These are phyloP conservation scores for Lagorchestes hirsutus DNA, from an alignment of 2,797 vertebrate species.

Conservation along the genomic window DNA sequence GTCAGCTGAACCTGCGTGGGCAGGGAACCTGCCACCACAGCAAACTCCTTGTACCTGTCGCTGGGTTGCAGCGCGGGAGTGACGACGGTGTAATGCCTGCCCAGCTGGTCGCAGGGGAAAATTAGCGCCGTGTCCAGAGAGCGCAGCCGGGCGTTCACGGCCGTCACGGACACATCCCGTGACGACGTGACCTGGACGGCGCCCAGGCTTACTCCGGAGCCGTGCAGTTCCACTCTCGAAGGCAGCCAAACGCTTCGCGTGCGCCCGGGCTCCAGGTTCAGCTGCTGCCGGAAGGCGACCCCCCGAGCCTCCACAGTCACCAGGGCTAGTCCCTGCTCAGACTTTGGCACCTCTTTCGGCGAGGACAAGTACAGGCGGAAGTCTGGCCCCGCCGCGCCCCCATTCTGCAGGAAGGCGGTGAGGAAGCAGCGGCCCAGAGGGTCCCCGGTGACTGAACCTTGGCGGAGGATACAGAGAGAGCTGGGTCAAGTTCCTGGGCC, in stretches of 20 bases:
- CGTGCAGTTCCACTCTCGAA: conserved; percentile 71
- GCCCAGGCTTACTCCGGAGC: conserved; percentile 63
- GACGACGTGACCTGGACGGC: conserved; percentile 83
- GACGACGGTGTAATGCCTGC: conserved; percentile 84
- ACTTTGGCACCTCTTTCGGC: neutral
- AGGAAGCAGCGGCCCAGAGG: conserved; percentile 84
- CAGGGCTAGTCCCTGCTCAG: neutral
- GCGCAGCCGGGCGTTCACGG: conserved; percentile 77
- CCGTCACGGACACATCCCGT: conserved; percentile 78
- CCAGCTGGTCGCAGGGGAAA: conserved; percentile 84
- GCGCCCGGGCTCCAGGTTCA: conserved; percentile 59
- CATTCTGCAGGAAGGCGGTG: conserved; percentile 87
- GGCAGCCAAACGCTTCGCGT: conserved; percentile 77
- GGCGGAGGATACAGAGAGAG: conserved; percentile 16
- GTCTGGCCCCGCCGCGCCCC: conserved; percentile 30
- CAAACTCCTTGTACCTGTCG: conserved; percentile 74
- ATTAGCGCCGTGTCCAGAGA: conserved; percentile 82
- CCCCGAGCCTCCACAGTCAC: conserved; percentile 71
- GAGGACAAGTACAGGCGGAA: conserved; percentile 75
- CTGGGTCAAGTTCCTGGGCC: neutral
- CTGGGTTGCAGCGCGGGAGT: conserved; percentile 69
- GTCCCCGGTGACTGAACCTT: conserved; percentile 22
- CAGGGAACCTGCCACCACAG: conserved; percentile 82
- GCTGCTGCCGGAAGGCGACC: conserved; percentile 27
- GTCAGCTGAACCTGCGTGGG: conserved; percentile 79